Evolutionary conservation across 2,888 invertebrate species (phyloP).

Genomic region (Andricus quercusramuli): DNA sequence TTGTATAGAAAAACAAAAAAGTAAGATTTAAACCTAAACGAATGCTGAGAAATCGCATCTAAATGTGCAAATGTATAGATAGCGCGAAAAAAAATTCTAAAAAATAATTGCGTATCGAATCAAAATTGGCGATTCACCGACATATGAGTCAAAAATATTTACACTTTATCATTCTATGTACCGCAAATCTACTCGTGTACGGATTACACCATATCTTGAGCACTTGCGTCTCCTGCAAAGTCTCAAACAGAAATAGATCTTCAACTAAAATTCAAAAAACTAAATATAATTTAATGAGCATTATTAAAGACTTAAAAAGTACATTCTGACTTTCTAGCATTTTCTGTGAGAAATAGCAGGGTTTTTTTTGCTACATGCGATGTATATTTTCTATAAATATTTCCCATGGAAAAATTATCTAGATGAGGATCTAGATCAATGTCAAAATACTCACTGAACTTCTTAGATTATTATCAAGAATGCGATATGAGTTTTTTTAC

Average conservation of each 20-base stretch:
- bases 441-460: not conserved
- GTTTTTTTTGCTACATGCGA: not conserved
- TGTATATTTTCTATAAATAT: not conserved
- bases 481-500: not conserved
- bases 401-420: not conserved
- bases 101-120: not conserved
- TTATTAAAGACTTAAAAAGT: constrained; percentile 18
- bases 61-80: not conserved
- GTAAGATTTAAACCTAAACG: not conserved
- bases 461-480: not conserved
- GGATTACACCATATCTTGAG: constrained; percentile 24
- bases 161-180: constrained; percentile 8
- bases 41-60: not conserved
- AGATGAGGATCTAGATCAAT: too few species aligned
- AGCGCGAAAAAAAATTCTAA: constrained; percentile 4
- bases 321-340: not conserved
- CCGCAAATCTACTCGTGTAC: constrained; percentile 8
- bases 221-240: not conserved
- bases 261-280: constrained; percentile 4
- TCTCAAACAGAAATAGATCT: constrained; percentile 10
- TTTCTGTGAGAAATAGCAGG: constrained; percentile 16
- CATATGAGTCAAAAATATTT: constrained; percentile 17
- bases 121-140: not conserved
- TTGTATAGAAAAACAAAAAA: not conserved
- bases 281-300: constrained; percentile 28